Percentiles rank a stretch among this genome's conserved stretches.
phyloP scores from a whole-genome alignment of 2,888 invertebrate species.

The Lycia hirtaria region DNA sequence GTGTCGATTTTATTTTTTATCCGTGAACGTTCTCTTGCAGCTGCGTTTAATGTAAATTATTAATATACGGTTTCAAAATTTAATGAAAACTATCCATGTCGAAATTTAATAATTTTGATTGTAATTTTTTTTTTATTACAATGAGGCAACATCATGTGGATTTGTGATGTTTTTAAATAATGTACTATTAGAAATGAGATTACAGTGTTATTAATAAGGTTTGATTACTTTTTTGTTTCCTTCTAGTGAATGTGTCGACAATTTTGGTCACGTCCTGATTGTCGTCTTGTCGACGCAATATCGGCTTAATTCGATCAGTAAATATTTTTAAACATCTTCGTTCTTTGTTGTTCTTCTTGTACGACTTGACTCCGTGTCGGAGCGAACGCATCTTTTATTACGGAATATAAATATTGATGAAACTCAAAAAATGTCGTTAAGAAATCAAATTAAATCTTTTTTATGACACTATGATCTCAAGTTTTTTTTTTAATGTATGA shows the following conservation, averaged over 20 bases:
- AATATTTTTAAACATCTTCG: too few species aligned
- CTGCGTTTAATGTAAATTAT: constrained; percentile 79
- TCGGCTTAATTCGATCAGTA: too few species aligned
- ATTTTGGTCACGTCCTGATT: too few species aligned
- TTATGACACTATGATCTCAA: not conserved
- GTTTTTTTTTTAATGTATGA: not conserved
- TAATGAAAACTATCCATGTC: constrained; percentile 50
- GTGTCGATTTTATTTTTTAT: constrained; percentile 62
- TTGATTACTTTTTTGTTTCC: not conserved
- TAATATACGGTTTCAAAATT: constrained; percentile 66
- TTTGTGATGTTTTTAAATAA: not conserved
- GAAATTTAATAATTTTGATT: constrained; percentile 51
- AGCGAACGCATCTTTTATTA: too few species aligned
- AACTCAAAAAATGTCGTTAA: too few species aligned
- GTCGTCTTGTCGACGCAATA: too few species aligned
- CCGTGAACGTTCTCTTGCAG: constrained; percentile 73
- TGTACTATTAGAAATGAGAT: not conserved
- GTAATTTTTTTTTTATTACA: constrained; percentile 21
- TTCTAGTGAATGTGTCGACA: too few species aligned
- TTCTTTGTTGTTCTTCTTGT: too few species aligned
- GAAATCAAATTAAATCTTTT: not conserved
- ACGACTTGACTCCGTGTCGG: too few species aligned
- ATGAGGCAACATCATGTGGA: not conserved
- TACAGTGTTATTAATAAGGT: not conserved
- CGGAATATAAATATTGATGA: too few species aligned